These are phyloP conservation scores for Fratercula arctica DNA, from an alignment of 2,797 vertebrate genomes.

Conservation along the genomic window DNA sequence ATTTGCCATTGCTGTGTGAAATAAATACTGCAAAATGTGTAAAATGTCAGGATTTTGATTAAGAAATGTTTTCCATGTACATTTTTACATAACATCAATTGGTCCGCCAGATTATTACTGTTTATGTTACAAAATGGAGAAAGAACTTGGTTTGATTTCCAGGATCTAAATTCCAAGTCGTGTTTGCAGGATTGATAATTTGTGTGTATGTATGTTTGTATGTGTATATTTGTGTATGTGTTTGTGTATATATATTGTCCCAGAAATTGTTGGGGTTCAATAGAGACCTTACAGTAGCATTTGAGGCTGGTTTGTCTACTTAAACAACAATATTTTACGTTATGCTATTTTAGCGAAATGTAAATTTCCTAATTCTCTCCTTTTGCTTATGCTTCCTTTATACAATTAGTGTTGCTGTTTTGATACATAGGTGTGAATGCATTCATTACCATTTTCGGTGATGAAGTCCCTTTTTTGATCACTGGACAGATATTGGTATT, in stretches of 20 bases:
- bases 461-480: conserved; percentile 22
- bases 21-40: not conserved
- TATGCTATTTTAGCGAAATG: not conserved
- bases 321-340: not conserved
- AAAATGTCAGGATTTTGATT: not conserved
- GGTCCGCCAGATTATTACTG: not conserved
- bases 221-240: not conserved
- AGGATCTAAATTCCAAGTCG: not conserved
- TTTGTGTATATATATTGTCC: not conserved
- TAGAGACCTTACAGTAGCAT: not conserved
- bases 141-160: not conserved
- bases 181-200: not conserved
- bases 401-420: not conserved
- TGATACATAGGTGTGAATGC: not conserved
- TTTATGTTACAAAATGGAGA: not conserved
- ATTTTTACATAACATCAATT: not conserved
- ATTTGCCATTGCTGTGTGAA: not conserved
- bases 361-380: not conserved
- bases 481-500: not conserved
- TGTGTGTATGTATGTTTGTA: not conserved
- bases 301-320: not conserved
- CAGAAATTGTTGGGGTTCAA: not conserved
- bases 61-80: not conserved
- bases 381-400: not conserved
- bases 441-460: not conserved